Conservation (phyloP, 1,140 invertebrate genomes). For the Drosophila cardini region DNA sequence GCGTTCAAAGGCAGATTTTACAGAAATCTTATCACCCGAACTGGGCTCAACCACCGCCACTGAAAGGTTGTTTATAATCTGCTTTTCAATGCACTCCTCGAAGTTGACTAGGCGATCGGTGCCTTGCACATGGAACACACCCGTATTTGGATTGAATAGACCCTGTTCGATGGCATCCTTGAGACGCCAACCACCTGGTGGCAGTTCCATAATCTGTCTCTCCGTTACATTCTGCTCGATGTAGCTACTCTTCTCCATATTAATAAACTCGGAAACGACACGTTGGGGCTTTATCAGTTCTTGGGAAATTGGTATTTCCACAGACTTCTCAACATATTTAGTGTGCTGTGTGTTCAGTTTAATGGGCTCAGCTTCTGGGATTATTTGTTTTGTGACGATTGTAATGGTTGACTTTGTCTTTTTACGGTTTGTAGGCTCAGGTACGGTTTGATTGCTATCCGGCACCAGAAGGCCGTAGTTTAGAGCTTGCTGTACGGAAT, state of each 20-base stretch:
- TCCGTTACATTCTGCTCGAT: constrained; percentile 76
- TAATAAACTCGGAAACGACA: constrained; percentile 84
- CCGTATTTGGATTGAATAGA: constrained; percentile 92
- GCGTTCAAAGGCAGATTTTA: constrained; percentile 91
- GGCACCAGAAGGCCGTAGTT: constrained; percentile 89
- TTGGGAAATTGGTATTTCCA: constrained; percentile 74
- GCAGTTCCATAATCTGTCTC: constrained; percentile 88
- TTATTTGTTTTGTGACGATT: constrained; percentile 81
- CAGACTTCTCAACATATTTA: constrained; percentile 77
- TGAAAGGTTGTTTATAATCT: constrained; percentile 93
- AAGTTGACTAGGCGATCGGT: constrained; percentile 94
- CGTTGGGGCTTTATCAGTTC: constrained; percentile 84
- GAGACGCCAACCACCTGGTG: constrained; percentile 92
- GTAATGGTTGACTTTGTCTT: constrained; percentile 84
- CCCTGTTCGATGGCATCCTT: constrained; percentile 91
- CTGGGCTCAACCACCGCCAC: constrained; percentile 91
- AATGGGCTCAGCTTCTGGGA: constrained; percentile 79
- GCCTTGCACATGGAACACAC: constrained; percentile 94
- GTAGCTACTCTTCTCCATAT: constrained; percentile 83
- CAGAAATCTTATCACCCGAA: constrained; percentile 89
- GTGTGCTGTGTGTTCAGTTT: constrained; percentile 85
- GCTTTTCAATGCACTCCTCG: constrained; percentile 93
- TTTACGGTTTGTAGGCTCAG: constrained; percentile 80
- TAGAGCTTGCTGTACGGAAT: constrained; percentile 93
- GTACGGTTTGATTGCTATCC: constrained; percentile 85